phyloP scores from a whole-genome alignment of 2,113 vertebrate species.

The Pholis gunnellus region DNA sequence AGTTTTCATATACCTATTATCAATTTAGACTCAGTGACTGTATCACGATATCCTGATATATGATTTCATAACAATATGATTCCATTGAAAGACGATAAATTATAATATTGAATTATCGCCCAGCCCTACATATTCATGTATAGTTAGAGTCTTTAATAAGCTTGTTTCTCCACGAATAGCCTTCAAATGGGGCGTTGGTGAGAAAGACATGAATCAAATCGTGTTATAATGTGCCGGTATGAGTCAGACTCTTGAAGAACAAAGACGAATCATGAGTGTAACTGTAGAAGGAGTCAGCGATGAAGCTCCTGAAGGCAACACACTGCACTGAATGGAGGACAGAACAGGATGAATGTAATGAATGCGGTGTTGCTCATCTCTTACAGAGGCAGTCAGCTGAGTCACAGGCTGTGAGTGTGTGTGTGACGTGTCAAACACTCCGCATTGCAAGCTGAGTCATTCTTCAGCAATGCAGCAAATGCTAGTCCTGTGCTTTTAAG shows the following conservation, averaged over 20 bases:
- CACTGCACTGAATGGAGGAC: slow-evolving; percentile 2
- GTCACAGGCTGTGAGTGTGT: slow-evolving; percentile 49
- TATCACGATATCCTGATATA: background rate
- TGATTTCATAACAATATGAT: background rate
- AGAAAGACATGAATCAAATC: slow-evolving; percentile 7
- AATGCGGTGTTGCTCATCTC: slow-evolving; percentile 35
- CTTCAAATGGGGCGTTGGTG: background rate
- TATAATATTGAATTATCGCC: background rate
- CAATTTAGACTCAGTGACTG: background rate
- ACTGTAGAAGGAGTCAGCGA: background rate
- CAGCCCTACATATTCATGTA: background rate
- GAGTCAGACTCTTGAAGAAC: background rate
- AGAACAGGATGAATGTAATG: slow-evolving; percentile 8
- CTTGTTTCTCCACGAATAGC: background rate
- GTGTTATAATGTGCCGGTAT: background rate
- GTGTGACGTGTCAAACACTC: slow-evolving; percentile 59
- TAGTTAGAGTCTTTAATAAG: background rate
- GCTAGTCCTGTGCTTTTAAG: slow-evolving; percentile 8
- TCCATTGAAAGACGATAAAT: background rate
- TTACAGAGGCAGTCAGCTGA: slow-evolving; percentile 68
- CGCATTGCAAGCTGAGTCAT: slow-evolving; percentile 74
- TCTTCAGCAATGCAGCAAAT: slow-evolving; percentile 64
- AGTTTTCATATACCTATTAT: background rate
- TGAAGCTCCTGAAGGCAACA: background rate
- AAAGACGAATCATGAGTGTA: background rate